Percentiles rank a stretch among this genome's conserved stretches.
Evolutionary conservation across 2,113 vertebrate species (phyloP).

Genomic region (Malurus elegans): DNA sequence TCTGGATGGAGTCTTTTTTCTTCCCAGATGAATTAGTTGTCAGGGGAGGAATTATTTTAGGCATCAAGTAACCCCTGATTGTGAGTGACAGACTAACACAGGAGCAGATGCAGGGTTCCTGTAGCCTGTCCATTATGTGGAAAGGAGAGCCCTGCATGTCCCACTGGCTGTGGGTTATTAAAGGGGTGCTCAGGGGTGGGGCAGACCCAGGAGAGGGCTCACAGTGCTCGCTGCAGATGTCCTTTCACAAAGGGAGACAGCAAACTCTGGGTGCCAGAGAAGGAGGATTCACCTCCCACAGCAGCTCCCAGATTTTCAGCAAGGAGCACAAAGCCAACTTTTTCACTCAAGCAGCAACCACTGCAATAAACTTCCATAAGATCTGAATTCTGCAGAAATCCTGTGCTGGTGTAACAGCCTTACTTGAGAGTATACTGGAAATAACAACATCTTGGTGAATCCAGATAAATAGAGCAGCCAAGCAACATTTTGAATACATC

Average conservation of each 20-base stretch:
- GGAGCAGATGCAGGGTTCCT: slow-evolving; percentile 61
- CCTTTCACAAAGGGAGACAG: neutral
- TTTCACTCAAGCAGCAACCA: neutral
- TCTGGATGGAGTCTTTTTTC: slow-evolving; percentile 68
- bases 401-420: neutral
- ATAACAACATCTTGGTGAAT: neutral
- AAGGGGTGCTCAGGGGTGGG: slow-evolving; percentile 17
- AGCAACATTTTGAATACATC: neutral
- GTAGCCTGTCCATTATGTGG: slow-evolving; percentile 45
- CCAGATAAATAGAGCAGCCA: neutral
- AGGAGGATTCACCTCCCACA: neutral
- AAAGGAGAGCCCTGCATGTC: slow-evolving; percentile 20
- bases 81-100: slow-evolving; percentile 69
- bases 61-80: slow-evolving; percentile 61
- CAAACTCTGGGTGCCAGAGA: neutral
- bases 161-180: neutral
- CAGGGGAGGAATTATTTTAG: slow-evolving; percentile 67
- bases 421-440: neutral
- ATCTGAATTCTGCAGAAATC: neutral
- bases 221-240: slow-evolving; percentile 11
- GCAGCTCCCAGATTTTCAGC: neutral
- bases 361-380: neutral
- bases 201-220: neutral
- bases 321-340: neutral
- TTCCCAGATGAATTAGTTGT: slow-evolving; percentile 66